These are phyloP conservation scores for Apamea epomidion DNA, from an alignment of 2,888 invertebrate genomes.

Conservation along the genomic window DNA sequence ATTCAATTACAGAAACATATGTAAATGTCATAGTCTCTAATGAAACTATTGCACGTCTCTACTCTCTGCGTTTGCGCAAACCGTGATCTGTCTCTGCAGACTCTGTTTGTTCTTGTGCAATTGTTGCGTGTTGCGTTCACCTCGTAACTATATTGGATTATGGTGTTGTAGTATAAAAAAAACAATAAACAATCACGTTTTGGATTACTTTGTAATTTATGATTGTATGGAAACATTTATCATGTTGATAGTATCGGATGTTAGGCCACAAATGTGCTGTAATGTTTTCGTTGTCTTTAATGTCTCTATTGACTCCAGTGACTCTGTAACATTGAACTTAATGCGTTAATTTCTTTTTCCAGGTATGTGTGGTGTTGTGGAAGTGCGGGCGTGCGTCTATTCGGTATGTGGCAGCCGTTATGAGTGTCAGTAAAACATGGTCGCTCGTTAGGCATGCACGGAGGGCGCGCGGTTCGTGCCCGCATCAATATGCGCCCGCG, in stretches of 20 bases:
- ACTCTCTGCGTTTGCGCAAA: slow-evolving; percentile 73
- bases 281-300: slow-evolving; percentile 62
- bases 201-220: slow-evolving; percentile 66
- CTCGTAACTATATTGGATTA: slow-evolving; percentile 69
- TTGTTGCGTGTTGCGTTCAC: slow-evolving; percentile 71
- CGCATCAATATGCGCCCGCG: slow-evolving; percentile 88
- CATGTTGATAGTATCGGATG: slow-evolving; percentile 65
- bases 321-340: slow-evolving; percentile 58
- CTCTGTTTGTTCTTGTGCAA: slow-evolving; percentile 71
- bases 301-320: slow-evolving; percentile 45
- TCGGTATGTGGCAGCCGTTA: slow-evolving; percentile 72
- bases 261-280: slow-evolving; percentile 61
- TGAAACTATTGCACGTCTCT: slow-evolving; percentile 71
- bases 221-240: slow-evolving; percentile 68
- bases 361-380: slow-evolving; percentile 76
- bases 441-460: slow-evolving; percentile 81
- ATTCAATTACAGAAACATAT: slow-evolving; percentile 86
- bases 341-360: slow-evolving; percentile 71
- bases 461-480: slow-evolving; percentile 77
- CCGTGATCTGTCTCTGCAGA: slow-evolving; percentile 63
- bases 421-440: slow-evolving; percentile 79
- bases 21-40: slow-evolving; percentile 84
- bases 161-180: slow-evolving; percentile 57
- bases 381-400: slow-evolving; percentile 67
- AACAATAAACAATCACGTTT: slow-evolving; percentile 62